A percentile compares a stretch with the other conserved stretches of the same genome.
These are phyloP conservation scores for Drosophila navojoa DNA, from an alignment of 1,140 invertebrate species.

Conservation along the genomic window DNA sequence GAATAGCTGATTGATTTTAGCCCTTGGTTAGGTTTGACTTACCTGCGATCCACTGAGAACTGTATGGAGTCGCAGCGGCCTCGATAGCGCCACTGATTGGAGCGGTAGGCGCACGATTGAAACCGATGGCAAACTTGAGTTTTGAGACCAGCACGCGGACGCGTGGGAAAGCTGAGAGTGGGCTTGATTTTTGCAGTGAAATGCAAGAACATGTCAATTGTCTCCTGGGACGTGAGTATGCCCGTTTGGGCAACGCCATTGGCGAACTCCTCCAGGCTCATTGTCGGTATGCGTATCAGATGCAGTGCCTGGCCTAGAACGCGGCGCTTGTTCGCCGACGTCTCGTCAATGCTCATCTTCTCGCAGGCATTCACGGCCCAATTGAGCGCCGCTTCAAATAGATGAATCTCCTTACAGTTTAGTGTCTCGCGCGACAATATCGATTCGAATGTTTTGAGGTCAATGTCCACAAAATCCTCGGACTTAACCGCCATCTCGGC, in stretches of 20 bases:
- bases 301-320: slow-evolving; percentile 92
- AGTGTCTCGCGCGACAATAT: slow-evolving; percentile 94
- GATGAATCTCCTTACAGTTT: slow-evolving; percentile 95
- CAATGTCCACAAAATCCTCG: slow-evolving; percentile 96
- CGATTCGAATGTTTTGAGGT: slow-evolving; percentile 93
- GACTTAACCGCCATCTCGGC: slow-evolving; percentile 96
- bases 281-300: slow-evolving; percentile 94
- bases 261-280: slow-evolving; percentile 95
- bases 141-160: slow-evolving; percentile 92
- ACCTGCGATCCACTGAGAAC: slow-evolving; percentile 92
- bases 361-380: slow-evolving; percentile 95
- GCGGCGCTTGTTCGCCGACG: slow-evolving; percentile 88
- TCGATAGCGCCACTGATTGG: slow-evolving; percentile 97
- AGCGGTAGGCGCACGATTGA: slow-evolving; percentile 97
- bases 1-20: slow-evolving; percentile 70
- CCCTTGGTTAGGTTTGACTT: background rate
- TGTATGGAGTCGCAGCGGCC: slow-evolving; percentile 96
- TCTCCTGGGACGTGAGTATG: slow-evolving; percentile 94
- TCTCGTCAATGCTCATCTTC: slow-evolving; percentile 91
- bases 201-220: slow-evolving; percentile 95
- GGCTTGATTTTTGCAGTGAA: slow-evolving; percentile 94
- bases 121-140: slow-evolving; percentile 97
- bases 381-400: slow-evolving; percentile 94
- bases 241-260: slow-evolving; percentile 95
- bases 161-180: slow-evolving; percentile 90